Evolutionary conservation across 2,888 invertebrate species (phyloP).

Genomic region (Galeruca laticollis): DNA sequence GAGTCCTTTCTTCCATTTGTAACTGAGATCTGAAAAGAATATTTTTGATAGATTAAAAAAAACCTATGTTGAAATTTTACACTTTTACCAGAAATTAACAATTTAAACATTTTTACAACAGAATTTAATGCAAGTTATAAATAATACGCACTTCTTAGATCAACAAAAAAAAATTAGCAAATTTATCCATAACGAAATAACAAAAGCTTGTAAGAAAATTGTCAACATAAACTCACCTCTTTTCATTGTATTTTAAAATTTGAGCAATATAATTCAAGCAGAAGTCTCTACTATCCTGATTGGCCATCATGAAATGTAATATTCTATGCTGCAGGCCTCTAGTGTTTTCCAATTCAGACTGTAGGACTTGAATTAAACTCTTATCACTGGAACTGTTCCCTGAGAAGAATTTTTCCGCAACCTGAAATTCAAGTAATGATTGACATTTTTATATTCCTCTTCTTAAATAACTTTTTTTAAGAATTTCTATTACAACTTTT

Average conservation of each 20-base stretch:
- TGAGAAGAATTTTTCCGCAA: slow-evolving; percentile 64
- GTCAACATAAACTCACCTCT: slow-evolving; percentile 67
- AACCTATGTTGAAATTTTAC: too few species aligned
- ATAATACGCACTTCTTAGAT: too few species aligned
- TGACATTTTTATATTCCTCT: not conserved
- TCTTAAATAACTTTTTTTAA: too few species aligned
- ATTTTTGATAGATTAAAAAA: too few species aligned
- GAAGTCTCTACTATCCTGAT: slow-evolving; percentile 82
- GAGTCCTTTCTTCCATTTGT: slow-evolving; percentile 86
- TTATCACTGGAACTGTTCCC: slow-evolving; percentile 73
- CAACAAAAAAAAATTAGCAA: too few species aligned
- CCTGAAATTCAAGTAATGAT: slow-evolving; percentile 1
- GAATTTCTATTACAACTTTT: too few species aligned
- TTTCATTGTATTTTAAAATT: slow-evolving; percentile 84
- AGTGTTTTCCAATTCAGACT: slow-evolving; percentile 84
- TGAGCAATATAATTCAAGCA: slow-evolving; percentile 85
- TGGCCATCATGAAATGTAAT: slow-evolving; percentile 86
- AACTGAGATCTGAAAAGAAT: slow-evolving; percentile 75
- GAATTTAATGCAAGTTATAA: too few species aligned
- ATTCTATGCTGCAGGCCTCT: slow-evolving; percentile 83
- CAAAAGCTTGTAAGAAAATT: not conserved
- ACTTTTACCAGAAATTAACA: too few species aligned
- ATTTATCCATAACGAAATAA: too few species aligned
- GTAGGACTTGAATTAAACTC: slow-evolving; percentile 77
- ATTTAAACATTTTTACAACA: too few species aligned